Conservation (phyloP, 2,888 invertebrate genomes). For the Lutraria lutraria region DNA sequence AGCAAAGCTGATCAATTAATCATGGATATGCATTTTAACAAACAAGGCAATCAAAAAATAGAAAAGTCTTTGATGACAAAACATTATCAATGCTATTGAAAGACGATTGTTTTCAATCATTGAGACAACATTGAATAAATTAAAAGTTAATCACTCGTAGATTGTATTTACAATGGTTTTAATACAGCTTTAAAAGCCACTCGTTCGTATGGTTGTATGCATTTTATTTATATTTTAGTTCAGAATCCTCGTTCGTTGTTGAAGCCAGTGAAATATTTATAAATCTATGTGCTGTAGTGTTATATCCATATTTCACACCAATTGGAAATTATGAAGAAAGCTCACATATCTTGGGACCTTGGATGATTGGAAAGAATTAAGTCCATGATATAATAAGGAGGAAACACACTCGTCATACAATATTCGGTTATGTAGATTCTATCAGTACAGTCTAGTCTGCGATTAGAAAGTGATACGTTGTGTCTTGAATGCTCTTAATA, state of each 20-base stretch:
- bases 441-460: background rate
- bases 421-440: background rate
- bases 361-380: background rate
- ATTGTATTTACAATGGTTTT: too few relatives aligned
- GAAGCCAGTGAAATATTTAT: background rate
- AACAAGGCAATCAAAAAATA: too few relatives aligned
- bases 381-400: background rate
- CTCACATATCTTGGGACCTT: too few relatives aligned
- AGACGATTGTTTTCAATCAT: too few relatives aligned
- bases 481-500: slow-evolving; percentile 14
- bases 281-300: background rate
- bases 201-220: background rate
- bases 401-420: background rate
- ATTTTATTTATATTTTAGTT: background rate
- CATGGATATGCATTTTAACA: too few relatives aligned
- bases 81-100: too few relatives aligned
- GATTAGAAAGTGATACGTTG: background rate
- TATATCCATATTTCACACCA: background rate
- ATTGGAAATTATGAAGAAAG: slow-evolving; percentile 1
- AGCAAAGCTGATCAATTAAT: too few relatives aligned
- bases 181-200: too few relatives aligned
- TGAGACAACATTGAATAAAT: too few relatives aligned
- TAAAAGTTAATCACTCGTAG: too few relatives aligned
- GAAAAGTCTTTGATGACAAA: too few relatives aligned
- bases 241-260: background rate